Percentiles rank a stretch among this genome's conserved stretches.
phyloP scores from a whole-genome alignment of 2,113 vertebrate species.

The Melanostigma gelatinosum region DNA sequence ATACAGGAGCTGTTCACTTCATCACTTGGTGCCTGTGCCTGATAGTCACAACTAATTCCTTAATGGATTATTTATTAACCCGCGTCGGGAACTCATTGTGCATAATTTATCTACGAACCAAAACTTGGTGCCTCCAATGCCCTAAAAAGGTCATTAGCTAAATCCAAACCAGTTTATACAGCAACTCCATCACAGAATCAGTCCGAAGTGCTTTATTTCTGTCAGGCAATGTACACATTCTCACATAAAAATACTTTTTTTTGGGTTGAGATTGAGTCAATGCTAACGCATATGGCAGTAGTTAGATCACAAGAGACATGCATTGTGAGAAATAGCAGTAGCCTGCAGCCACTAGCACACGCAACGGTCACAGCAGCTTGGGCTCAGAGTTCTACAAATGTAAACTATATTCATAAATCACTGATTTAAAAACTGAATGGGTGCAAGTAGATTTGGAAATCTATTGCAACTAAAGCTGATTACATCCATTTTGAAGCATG shows the following conservation, averaged over 20 bases:
- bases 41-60: slow-evolving; percentile 1
- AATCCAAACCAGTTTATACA: background rate
- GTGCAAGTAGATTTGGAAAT: background rate
- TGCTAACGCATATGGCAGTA: background rate
- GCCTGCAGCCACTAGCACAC: background rate
- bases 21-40: slow-evolving; percentile 10
- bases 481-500: slow-evolving; percentile 4
- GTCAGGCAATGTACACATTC: background rate
- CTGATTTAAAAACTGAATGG: background rate
- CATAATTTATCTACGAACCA: background rate
- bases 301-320: background rate
- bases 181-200: background rate
- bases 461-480: slow-evolving; percentile 16
- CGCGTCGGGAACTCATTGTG: background rate
- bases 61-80: slow-evolving; percentile 7
- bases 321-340: background rate
- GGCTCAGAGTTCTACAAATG: background rate
- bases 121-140: background rate
- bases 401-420: background rate
- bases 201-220: background rate
- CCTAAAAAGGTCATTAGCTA: background rate
- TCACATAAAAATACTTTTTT: background rate
- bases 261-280: background rate
- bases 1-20: slow-evolving; percentile 20
- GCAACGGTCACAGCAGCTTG: slow-evolving; percentile 23